Evolutionary conservation across 2,113 vertebrate species (phyloP).

Genomic region (Antennarius striatus): DNA sequence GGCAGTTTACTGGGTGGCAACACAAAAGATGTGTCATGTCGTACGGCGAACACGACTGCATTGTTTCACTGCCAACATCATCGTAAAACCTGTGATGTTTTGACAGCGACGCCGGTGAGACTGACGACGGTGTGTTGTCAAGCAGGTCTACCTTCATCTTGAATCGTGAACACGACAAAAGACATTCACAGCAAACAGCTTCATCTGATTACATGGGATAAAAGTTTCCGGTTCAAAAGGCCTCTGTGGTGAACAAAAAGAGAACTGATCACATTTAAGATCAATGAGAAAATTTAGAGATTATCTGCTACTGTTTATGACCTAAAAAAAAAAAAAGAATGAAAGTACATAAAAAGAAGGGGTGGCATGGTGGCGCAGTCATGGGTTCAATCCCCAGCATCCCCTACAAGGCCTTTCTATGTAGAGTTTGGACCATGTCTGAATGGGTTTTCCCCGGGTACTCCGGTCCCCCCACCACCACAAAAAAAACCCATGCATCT

Average conservation of each 20-base stretch:
- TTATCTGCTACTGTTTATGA: no score
- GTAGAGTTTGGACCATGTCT: no score
- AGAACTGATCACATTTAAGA: neutral
- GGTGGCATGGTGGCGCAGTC: no score
- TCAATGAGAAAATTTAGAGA: neutral
- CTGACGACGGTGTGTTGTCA: conserved; percentile 20
- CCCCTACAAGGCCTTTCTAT: no score
- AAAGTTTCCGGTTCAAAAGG: conserved; percentile 29
- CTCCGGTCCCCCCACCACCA: no score
- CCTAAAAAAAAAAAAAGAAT: no score
- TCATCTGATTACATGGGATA: neutral
- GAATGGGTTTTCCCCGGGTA: no score
- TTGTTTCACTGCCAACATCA: conserved; percentile 52
- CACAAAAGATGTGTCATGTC: conserved; percentile 38
- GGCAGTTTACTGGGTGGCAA: conserved; percentile 23
- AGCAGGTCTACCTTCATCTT: conserved; percentile 23
- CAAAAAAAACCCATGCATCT: no score
- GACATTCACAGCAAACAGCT: neutral
- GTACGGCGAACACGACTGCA: conserved; percentile 41
- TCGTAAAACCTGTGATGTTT: neutral
- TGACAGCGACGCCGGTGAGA: conserved; percentile 24
- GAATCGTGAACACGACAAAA: neutral
- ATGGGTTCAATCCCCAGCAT: no score
- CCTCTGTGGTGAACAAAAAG: neutral
- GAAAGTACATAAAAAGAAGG: no score